These are phyloP conservation scores for Netelia inedita DNA, from an alignment of 2,888 invertebrate species.

Conservation along the genomic window DNA sequence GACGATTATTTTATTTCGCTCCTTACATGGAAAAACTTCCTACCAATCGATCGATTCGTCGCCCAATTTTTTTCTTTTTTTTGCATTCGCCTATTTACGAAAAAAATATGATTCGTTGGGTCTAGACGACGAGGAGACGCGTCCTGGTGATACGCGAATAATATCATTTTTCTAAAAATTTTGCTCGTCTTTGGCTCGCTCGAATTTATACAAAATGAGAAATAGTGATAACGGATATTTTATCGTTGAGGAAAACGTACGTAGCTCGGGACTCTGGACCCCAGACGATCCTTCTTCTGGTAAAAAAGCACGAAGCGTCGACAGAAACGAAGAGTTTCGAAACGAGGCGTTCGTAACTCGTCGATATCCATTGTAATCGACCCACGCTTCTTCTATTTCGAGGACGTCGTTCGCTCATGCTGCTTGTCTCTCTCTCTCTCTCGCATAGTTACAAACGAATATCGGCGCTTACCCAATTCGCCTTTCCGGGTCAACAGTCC, in stretches of 20 bases:
- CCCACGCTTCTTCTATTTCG: background rate
- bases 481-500: constrained; percentile 40
- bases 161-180: constrained; percentile 5
- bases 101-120: constrained; percentile 1
- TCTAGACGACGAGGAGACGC: constrained; percentile 48
- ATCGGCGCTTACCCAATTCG: constrained; percentile 17
- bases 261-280: background rate
- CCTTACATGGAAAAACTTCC: background rate
- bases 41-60: background rate
- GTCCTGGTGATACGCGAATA: background rate
- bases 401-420: background rate
- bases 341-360: background rate
- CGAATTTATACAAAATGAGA: background rate
- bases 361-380: background rate
- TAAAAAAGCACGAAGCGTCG: background rate
- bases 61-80: background rate
- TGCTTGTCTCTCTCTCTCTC: background rate
- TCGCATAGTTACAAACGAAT: background rate
- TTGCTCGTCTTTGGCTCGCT: background rate
- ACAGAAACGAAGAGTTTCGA: background rate
- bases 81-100: background rate
- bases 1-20: constrained; percentile 34
- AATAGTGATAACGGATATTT: too few relatives aligned
- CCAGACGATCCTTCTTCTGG: background rate
- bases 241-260: too few relatives aligned